Base-by-base conservation (phyloP, 2,113 vertebrate species). In the Varanus komodoensis region DNA sequence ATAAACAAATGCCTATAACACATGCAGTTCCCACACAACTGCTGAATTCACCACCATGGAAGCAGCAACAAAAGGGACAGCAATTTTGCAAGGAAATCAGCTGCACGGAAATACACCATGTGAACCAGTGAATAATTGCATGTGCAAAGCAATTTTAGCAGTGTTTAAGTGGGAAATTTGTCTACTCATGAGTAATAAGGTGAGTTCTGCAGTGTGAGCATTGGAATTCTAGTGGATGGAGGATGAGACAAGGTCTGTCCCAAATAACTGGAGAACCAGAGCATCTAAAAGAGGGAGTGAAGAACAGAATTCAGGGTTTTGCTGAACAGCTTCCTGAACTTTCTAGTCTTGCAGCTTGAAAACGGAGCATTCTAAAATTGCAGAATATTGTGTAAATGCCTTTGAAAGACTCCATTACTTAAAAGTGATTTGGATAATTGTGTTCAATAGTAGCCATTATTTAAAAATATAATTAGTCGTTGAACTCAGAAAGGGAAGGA, bases 381-480 rank as follows among this genome's bases (percentile, higher is more conserved):
- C 94, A 96, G 97, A 97, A 8, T 54, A 54, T 54, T 54, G 11
- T 96, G 93, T 94, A 98, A 98, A 98, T 97, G 98, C 98, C 98
- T 98, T 98, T 97, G 97, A 98, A 98, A 98, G 98, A 98, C 98
- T 98, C 98, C 97, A 97, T 98, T 98, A 98, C 98, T 98, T 98
- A 98, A 98, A 54, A 98, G 96, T 98, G 97, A 98, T 98, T 98
- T 98, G 96, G 98, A 99, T 98, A 98, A 98, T 98, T 98, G 97
- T 98, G 97, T 97, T 98, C 98, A 97, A 98, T 98, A 97, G 97
- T 97, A 98, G 97, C 98, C 98, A 98, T 99, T 98, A 99, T 98
- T 98, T 98, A 98, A 98, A 97, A 98, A 99, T 99, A 98, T 98
- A 98, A 99, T 98, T 98, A 98, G 98, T 98, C 97, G 96, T 97